These are phyloP conservation scores for Xiphorhynchus elegans DNA, from an alignment of 2,113 vertebrate genomes.

Conservation along the genomic window DNA sequence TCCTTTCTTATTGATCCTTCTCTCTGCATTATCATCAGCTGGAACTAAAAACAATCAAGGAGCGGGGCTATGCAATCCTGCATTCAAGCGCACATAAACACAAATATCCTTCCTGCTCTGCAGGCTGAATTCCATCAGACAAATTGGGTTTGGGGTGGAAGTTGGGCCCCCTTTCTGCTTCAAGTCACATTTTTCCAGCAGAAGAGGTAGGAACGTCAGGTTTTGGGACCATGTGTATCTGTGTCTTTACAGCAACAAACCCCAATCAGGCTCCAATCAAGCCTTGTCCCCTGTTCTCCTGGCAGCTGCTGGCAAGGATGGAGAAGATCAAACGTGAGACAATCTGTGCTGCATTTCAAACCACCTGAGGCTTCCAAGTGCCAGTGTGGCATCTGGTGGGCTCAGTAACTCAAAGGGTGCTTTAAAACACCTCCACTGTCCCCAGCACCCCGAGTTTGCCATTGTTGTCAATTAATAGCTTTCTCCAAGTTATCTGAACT, in stretches of 20 bases:
- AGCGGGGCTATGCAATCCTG: background rate
- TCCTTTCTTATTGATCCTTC: background rate
- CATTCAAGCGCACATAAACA: background rate
- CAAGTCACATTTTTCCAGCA: background rate
- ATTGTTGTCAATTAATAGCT: background rate
- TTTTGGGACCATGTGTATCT: background rate
- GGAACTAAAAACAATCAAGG: background rate
- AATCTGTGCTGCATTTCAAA: background rate
- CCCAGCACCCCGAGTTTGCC: background rate
- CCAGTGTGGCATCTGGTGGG: background rate
- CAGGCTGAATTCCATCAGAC: background rate
- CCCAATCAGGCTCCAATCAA: background rate
- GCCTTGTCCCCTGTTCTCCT: background rate
- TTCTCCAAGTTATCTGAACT: background rate
- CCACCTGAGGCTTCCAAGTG: background rate
- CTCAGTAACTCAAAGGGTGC: rapidly evolving
- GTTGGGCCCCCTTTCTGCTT: background rate
- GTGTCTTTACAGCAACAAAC: background rate
- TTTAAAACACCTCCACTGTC: background rate
- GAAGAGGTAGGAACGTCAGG: background rate
- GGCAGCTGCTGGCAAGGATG: conserved; percentile 17
- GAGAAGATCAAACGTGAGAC: background rate
- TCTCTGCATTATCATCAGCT: background rate
- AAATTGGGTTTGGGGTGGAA: background rate
- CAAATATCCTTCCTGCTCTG: background rate